phyloP scores from a whole-genome alignment of 1,140 invertebrate genomes.

The Glomeris maerens region DNA sequence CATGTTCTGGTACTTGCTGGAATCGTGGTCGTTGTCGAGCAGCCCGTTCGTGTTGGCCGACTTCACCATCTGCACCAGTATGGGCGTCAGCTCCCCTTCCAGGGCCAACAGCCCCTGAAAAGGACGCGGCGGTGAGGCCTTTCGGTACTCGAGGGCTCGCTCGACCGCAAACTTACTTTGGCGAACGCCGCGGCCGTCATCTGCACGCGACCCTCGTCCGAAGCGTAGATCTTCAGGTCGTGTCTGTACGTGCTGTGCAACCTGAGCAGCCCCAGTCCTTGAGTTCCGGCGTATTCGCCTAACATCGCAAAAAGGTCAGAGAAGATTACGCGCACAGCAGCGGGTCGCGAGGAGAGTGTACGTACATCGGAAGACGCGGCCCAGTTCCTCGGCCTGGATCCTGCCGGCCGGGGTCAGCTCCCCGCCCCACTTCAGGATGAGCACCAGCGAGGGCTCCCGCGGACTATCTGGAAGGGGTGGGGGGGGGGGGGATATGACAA shows the following conservation, averaged over 20 bases:
- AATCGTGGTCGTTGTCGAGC: slow-evolving; percentile 94
- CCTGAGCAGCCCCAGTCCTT: slow-evolving; percentile 79
- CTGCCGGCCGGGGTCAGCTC: slow-evolving; percentile 95
- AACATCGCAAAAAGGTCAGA: background rate
- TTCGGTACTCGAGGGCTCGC: too few species aligned
- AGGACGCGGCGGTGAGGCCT: too few species aligned
- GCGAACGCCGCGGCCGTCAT: slow-evolving; percentile 99
- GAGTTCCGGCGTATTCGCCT: slow-evolving; percentile 77
- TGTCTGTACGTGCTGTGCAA: slow-evolving; percentile 97
- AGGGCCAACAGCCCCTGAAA: slow-evolving; percentile 67
- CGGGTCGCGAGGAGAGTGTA: slow-evolving; percentile 38
- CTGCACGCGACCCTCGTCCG: slow-evolving; percentile 95
- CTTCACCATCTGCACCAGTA: slow-evolving; percentile 99
- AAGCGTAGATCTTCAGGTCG: slow-evolving; percentile 98
- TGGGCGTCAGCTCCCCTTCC: slow-evolving; percentile 96
- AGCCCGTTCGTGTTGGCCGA: slow-evolving; percentile 97
- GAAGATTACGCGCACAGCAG: background rate
- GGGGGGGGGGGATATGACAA: too few species aligned
- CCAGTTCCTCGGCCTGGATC: slow-evolving; percentile 93
- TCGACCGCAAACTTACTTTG: too few species aligned
- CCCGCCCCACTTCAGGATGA: slow-evolving; percentile 98
- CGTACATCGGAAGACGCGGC: slow-evolving; percentile 95
- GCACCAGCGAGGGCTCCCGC: slow-evolving; percentile 72
- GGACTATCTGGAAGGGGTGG: slow-evolving; percentile 51
- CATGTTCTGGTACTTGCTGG: slow-evolving; percentile 89